A percentile compares a stretch with the other conserved stretches of the same genome.
Conservation (phyloP, 2,113 vertebrate species). For the Lepidothrix coronata region DNA sequence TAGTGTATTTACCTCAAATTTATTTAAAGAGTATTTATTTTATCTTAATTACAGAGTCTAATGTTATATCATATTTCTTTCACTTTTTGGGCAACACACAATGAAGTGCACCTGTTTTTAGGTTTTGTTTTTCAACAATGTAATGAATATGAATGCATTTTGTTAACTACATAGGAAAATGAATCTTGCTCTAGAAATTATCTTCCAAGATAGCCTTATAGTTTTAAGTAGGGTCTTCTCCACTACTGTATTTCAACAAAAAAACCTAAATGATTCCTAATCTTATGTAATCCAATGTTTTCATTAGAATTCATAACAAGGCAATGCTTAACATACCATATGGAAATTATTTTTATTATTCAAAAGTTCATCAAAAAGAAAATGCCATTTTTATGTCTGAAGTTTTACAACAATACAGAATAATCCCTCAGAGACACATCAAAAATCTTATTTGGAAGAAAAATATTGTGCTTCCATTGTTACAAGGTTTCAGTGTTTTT, state of each 20-base stretch:
- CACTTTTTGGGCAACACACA: neutral
- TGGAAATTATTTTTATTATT: neutral
- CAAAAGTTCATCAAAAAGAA: neutral
- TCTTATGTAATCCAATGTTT: neutral
- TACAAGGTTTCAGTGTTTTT: neutral
- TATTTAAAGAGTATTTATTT: neutral
- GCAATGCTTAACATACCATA: neutral
- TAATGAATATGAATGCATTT: neutral
- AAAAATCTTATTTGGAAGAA: neutral
- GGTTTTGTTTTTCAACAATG: neutral
- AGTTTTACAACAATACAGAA: neutral
- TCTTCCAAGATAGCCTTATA: neutral
- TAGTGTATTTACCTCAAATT: neutral
- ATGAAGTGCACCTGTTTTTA: neutral
- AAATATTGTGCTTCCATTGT: neutral
- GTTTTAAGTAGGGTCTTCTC: neutral
- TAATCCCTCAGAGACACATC: neutral
- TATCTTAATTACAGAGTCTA: neutral
- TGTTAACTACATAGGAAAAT: neutral
- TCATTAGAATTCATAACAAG: neutral
- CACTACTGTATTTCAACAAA: neutral
- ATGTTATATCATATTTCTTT: neutral
- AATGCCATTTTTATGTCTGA: neutral
- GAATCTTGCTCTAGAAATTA: neutral
- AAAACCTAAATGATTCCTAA: neutral